phyloP scores from a whole-genome alignment of 2,797 vertebrate genomes.

The Dendrocincla fuliginosa region DNA sequence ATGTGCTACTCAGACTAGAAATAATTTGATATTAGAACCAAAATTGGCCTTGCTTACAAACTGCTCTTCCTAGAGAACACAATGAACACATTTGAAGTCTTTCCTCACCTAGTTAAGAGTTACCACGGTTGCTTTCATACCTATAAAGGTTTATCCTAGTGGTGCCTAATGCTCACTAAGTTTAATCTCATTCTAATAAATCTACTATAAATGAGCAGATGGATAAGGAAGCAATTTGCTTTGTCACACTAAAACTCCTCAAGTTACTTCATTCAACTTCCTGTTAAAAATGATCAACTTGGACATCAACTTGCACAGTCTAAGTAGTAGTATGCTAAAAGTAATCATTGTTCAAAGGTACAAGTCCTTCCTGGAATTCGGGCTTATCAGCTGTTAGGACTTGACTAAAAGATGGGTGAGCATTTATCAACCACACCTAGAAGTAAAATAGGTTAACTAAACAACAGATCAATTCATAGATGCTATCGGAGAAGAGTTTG shows the following conservation, averaged over 20 bases:
- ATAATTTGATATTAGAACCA: background rate
- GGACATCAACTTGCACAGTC: background rate
- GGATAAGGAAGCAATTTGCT: slow-evolving; percentile 7
- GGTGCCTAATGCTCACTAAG: background rate
- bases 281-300: background rate
- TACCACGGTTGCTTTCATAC: background rate
- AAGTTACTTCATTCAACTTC: background rate
- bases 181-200: slow-evolving; percentile 3
- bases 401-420: background rate
- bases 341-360: background rate
- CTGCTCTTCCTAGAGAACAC: background rate
- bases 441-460: background rate
- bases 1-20: background rate
- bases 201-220: background rate
- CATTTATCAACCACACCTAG: background rate
- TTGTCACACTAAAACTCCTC: background rate
- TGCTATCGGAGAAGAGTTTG: background rate
- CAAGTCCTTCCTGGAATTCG: background rate
- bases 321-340: background rate
- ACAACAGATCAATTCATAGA: background rate
- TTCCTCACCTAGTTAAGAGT: background rate
- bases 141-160: background rate
- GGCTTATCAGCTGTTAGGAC: background rate
- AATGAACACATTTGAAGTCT: background rate
- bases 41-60: background rate